Base-by-base conservation (phyloP, 2,888 invertebrate species). In the Rhagonycha fulva region DNA sequence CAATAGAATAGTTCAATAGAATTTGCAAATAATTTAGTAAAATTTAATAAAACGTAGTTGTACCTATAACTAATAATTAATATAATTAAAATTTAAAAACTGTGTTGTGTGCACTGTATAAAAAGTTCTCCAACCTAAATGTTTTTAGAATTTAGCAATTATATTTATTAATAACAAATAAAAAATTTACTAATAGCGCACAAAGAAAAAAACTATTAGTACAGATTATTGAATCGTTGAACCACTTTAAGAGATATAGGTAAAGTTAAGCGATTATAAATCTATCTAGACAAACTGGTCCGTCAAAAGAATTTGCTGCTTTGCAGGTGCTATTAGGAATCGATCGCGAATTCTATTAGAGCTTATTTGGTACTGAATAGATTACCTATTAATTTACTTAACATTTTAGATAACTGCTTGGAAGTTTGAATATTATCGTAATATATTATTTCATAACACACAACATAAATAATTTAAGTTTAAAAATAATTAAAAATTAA, bases 231-330 rank as follows among this genome's bases (percentile, higher is more conserved):
- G 47, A 47, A 47, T 47, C 47, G 47, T 47, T 47, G 47, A 47
- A 47, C 47, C 47, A 47, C 47, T 47, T 47, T 47, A 47, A 47
- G 47, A 47, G 47, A 47, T 47, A 47, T 47, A 47, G 47, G 47
- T 47, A 47, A 47, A 47, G 47, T n/a, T 47, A 47, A 47, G 47
- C 47, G 47, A 47, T 47, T 47, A 47, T n/a, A 47, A 47, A 47
- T 47, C 47, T 47, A 82, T 81, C 80, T 79, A 79, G 82, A 80
- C 80, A 78, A 82, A 82, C 82, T 79, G 81, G 82, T 82, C 79
- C 79, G 62, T 69, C 63, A 70, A 28, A 72, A 77, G 79, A 82
- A 80, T 81, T 78, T 73, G 74, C 74, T 77, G 77, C 76, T 75
- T 80, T 61, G 76, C 77, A 81, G 80, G 78, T 81, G 77, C 77